Evolutionary conservation across 2,113 vertebrate genomes (phyloP).

Genomic region (Pterocles burchelli): DNA sequence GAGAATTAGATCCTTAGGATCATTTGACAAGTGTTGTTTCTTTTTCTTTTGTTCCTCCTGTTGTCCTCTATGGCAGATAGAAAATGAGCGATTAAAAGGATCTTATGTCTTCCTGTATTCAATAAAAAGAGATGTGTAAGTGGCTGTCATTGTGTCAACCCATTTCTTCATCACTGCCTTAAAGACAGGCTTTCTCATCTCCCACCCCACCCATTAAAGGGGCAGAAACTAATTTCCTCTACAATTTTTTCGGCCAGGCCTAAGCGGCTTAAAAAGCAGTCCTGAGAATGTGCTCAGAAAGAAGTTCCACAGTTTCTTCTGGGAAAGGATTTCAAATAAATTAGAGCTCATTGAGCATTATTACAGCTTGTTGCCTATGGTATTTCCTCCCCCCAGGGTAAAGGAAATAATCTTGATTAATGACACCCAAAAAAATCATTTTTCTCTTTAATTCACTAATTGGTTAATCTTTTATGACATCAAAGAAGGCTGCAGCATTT

Average conservation of each 20-base stretch:
- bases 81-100: constrained; percentile 72
- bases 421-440: constrained; percentile 42
- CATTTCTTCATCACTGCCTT: constrained; percentile 59
- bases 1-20: constrained; percentile 56
- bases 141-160: constrained; percentile 65
- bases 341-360: constrained; percentile 40
- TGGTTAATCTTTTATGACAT: constrained; percentile 61
- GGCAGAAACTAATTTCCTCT: constrained; percentile 19
- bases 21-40: constrained; percentile 56
- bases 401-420: constrained; percentile 70
- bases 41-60: constrained; percentile 58
- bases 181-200: neutral
- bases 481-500: constrained; percentile 48
- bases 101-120: constrained; percentile 56
- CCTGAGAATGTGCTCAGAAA: neutral
- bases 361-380: constrained; percentile 57
- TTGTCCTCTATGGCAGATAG: constrained; percentile 63
- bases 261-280: neutral
- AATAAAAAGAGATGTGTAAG: constrained; percentile 59
- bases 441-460: constrained; percentile 59
- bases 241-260: neutral
- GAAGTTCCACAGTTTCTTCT: constrained; percentile 12
- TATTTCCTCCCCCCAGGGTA: constrained; percentile 52
- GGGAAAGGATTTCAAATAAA: constrained; percentile 48
- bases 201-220: neutral